Evolutionary conservation across 2,797 vertebrate species (phyloP), one percentile per base, ranked within the genome.

Genomic region (Protonibea diacanthus): DNA sequence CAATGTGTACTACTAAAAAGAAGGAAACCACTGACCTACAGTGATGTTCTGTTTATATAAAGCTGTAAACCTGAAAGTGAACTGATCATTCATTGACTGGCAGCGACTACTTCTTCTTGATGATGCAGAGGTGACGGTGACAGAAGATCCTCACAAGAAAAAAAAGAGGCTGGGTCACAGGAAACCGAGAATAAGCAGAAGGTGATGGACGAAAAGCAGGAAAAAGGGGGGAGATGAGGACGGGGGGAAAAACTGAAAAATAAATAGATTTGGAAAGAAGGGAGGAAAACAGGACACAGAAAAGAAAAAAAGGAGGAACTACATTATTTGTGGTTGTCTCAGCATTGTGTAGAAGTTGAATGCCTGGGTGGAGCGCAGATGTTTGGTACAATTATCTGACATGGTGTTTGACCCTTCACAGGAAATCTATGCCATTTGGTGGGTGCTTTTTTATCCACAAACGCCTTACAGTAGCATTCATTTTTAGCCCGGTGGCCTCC

Each of bases 281-380:
- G 47, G 84, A 85, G 59, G 56, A 78, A 82, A 88, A 84, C 78
- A 74, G 83, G 78, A 81, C 75, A 71, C 23, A 20, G 33, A 68
- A n/a, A 68, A 58, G 53, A 80, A 82, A 33, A 33, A 38, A 76
- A 86, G 44, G 57, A 85, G 81, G 80, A 88, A 81, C 79, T 67
- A 27, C 53, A 71, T 88, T 87, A 87, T 88, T 89, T 91, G 82
- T 68, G 63, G 77, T 82, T 76, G 70, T 87, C 78, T 91, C 78
- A 57, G 80, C 83, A 91, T 93, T 92, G 91, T 93, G 79, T 84
- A 27, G 51, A 74, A 69, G 73, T 86, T 92, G 89, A 93, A 93
- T 91, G 88, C 72, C 61, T 70, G 92, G 91, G 89, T 83, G 92
- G 86, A 91, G 88, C 17, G 21, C 74, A 57, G 47, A 59, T 23